These are phyloP conservation scores for Mayetiola destructor DNA, from an alignment of 2,888 invertebrate genomes.

Conservation along the genomic window DNA sequence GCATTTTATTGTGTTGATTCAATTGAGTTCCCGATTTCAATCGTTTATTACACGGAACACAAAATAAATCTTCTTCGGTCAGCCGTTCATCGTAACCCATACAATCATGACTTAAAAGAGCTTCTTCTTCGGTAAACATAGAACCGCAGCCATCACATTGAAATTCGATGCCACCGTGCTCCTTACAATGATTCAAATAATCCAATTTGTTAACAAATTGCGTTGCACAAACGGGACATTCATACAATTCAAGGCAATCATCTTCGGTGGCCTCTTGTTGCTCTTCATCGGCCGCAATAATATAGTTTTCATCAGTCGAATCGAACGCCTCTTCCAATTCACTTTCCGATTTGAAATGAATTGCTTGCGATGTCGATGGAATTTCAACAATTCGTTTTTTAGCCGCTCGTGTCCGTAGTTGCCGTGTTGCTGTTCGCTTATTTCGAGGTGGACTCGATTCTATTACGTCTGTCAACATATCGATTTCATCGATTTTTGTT, in stretches of 20 bases:
- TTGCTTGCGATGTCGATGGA: not conserved
- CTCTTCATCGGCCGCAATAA: not conserved
- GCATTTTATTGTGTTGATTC: conserved; percentile 17
- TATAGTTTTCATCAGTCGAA: not conserved
- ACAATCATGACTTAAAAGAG: not conserved
- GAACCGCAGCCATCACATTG: not conserved
- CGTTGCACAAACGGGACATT: not conserved
- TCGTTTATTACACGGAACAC: conserved; percentile 16
- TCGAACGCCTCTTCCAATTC: not conserved
- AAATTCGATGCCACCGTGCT: not conserved
- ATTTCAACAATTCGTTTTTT: not conserved
- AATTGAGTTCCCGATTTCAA: conserved; percentile 14
- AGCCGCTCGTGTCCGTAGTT: not conserved
- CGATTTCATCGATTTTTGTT: not conserved
- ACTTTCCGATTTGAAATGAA: not conserved
- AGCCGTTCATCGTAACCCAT: not conserved
- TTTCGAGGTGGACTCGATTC: not conserved
- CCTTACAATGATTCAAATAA: not conserved
- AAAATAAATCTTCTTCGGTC: conserved; percentile 14
- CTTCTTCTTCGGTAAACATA: not conserved
- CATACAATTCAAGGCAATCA: not conserved
- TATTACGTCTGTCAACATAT: not conserved
- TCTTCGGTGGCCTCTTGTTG: not conserved
- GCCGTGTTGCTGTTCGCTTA: not conserved
- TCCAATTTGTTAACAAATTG: not conserved